Evolutionary conservation across 2,888 invertebrate species (phyloP).

Genomic region (Erynnis tages): DNA sequence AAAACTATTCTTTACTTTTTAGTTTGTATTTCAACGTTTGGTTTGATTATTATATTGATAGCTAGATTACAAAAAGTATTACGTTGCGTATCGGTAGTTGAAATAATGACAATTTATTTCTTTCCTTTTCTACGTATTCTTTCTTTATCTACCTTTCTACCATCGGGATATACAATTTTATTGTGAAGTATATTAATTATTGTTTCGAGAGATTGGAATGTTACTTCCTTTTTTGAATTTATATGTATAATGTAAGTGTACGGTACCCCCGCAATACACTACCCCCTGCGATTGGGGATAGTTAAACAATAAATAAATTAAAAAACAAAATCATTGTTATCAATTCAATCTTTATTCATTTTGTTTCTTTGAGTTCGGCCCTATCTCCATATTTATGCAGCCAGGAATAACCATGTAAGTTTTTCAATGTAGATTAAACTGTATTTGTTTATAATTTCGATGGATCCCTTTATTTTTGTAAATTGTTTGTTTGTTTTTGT

Average conservation of each 20-base stretch:
- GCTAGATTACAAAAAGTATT: too few species aligned
- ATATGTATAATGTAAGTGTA: conserved; percentile 71
- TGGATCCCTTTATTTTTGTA: not conserved
- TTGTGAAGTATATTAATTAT: conserved; percentile 48
- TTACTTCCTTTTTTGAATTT: conserved; percentile 74
- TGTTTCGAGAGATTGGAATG: conserved; percentile 67
- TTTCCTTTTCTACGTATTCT: not conserved
- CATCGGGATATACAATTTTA: conserved; percentile 27
- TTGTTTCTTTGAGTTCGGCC: conserved; percentile 31
- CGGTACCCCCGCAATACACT: conserved; percentile 66
- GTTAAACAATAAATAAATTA: conserved; percentile 74
- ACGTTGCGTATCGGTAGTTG: too few species aligned
- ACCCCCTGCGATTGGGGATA: conserved; percentile 58
- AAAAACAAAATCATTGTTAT: conserved; percentile 43
- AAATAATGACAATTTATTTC: too few species aligned
- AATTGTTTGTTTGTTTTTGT: conserved; percentile 26
- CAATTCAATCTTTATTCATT: conserved; percentile 34
- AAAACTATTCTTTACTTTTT: too few species aligned
- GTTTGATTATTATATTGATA: too few species aligned
- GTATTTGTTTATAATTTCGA: conserved; percentile 28
- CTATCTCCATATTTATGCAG: conserved; percentile 43
- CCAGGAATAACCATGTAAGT: conserved; percentile 61
- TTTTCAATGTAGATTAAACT: conserved; percentile 26
- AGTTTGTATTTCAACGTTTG: too few species aligned
- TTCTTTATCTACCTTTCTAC: conserved; percentile 5